Base-by-base conservation (phyloP, 2,113 vertebrate genomes). In the Barbus barbus region DNA sequence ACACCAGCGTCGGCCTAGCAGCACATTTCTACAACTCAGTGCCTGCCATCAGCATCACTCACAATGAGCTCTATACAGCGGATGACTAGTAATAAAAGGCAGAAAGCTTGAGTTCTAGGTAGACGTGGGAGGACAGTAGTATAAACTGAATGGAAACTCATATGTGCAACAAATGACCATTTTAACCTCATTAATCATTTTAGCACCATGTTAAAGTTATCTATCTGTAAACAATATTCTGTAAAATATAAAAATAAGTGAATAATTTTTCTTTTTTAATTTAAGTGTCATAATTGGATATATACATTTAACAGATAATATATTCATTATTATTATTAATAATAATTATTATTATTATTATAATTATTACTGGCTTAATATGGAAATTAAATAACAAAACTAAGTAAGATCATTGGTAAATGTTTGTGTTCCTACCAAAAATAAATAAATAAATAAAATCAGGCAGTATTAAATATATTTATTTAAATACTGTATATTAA, bases 1-100 rank as follows among this genome's bases (percentile, higher is more conserved):
- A 84, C 28, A 56, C 31, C 24, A 24, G 38, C 3, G 26, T 22
- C n/a, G 33, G 46, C 14, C 44, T 9, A 85, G 44, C 28, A 75
- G 58, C 14, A 67, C 41, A 61, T 51, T 61, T 31, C 18, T 13
- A 36, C 48, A 77, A 75, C 16, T 75, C 13, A 51, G 14, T 26
- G 9, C 26, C 74, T 56, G 46, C 74, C 48, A 76, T 56, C 22
- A 78, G 51, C 33, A 78, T 78, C 76, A 41, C 20, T 61, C 41
- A 76, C 26, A 65, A 36, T 46, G 20, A 61, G 33, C 20, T 26
- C 58, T 79, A n/a, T n/a, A 14, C 13, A 26, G 72, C n/a, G 2
- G 38, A 74, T 48, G 72, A 74, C 41, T 46, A 11, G 41, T 11
- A 44, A 44, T 74, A 48, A 74, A 74, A 44, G n/a, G n/a, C n/a